Percentiles rank a stretch among this genome's conserved stretches.
phyloP scores from a whole-genome alignment of 30 jellyfish, hydroid and myxozoan genomes.

The Phacellophora camtschatica region DNA sequence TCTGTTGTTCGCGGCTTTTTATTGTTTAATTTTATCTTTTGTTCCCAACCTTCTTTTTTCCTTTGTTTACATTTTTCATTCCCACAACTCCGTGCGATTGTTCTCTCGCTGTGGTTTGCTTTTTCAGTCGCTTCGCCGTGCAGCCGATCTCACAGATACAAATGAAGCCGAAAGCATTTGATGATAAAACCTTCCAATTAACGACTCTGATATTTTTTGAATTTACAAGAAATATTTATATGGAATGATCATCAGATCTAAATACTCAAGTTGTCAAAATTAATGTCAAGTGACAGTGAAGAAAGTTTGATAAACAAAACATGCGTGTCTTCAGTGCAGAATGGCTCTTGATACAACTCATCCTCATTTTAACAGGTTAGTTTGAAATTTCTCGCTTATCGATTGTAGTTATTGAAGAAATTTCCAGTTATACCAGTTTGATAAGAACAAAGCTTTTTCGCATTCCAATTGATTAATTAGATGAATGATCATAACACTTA shows the following conservation, averaged over 20 bases:
- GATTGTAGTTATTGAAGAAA: too few species aligned
- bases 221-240: not conserved
- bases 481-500: too few species aligned
- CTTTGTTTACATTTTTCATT: conserved; percentile 60
- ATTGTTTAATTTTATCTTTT: not conserved
- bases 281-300: too few species aligned
- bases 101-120: conserved; percentile 64
- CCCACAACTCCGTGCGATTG: conserved; percentile 84
- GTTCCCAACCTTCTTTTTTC: not conserved
- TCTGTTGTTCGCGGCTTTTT: not conserved
- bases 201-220: not conserved
- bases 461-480: too few species aligned
- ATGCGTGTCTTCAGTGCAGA: conserved; percentile 22
- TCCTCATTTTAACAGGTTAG: conserved; percentile 46
- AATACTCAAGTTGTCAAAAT: not conserved
- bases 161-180: conserved; percentile 1
- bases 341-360: conserved; percentile 7
- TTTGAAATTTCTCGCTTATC: not conserved
- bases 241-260: not conserved
- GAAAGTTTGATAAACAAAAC: too few species aligned
- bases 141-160: conserved; percentile 38
- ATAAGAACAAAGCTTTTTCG: too few species aligned
- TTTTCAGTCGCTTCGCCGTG: conserved; percentile 55
- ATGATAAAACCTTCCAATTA: not conserved
- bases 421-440: too few species aligned